phyloP scores from a whole-genome alignment of 1,140 invertebrate genomes.

The Drosophila kepulauana region DNA sequence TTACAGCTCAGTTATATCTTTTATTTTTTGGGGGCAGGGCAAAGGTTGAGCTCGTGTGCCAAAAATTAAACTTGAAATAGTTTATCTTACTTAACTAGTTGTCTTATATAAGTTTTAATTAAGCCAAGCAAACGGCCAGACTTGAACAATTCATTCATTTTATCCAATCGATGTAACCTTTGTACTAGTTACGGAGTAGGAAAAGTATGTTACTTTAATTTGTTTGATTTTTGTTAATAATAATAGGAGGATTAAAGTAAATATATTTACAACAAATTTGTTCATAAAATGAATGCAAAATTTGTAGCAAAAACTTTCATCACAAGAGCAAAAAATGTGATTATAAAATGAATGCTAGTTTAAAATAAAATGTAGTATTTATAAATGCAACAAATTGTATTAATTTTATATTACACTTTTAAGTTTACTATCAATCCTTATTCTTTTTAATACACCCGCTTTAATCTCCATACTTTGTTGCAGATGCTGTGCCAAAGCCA shows the following conservation, averaged over 20 bases:
- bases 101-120: background rate
- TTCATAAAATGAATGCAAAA: too few relatives aligned
- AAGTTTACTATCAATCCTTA: too few relatives aligned
- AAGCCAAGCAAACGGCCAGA: background rate
- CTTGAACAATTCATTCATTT: background rate
- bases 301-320: too few relatives aligned
- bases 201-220: too few relatives aligned
- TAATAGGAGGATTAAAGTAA: too few relatives aligned
- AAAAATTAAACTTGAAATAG: conserved; percentile 1
- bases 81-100: background rate
- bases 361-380: too few relatives aligned
- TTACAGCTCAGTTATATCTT: background rate
- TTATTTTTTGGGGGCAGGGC: background rate
- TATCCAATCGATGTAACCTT: conserved; percentile 8
- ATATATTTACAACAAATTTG: too few relatives aligned
- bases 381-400: too few relatives aligned
- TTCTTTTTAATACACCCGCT: conserved; percentile 1
- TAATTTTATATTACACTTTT: too few relatives aligned
- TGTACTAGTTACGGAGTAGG: background rate
- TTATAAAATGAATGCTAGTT: too few relatives aligned
- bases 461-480: conserved; percentile 4
- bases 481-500: conserved; percentile 53
- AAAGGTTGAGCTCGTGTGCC: background rate
- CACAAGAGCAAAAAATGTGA: too few relatives aligned
- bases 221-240: too few relatives aligned